Percentiles rank a stretch among this genome's conserved stretches.
These are phyloP conservation scores for Smithornis capensis DNA, from an alignment of 2,113 vertebrate species.

Conservation along the genomic window DNA sequence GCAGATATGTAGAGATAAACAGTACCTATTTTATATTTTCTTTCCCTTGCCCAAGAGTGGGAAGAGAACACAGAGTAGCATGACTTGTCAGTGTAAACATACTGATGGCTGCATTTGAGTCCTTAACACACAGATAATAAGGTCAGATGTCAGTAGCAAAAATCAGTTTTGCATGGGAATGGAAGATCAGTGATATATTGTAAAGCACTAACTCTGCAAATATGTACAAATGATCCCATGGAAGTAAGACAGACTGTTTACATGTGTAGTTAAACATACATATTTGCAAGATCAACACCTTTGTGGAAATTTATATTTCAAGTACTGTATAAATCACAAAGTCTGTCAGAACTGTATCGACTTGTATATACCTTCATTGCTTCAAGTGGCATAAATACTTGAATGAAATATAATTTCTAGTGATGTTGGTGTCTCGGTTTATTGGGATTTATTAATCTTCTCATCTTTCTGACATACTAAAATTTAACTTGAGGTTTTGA, in stretches of 20 bases:
- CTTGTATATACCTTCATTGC: not conserved
- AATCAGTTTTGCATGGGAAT: not conserved
- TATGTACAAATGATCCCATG: not conserved
- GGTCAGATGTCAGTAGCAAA: not conserved
- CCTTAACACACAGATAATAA: not conserved
- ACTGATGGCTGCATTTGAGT: not conserved
- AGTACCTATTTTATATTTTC: not conserved
- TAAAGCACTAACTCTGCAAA: not conserved
- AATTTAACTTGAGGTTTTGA: not conserved
- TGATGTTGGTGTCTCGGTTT: not conserved
- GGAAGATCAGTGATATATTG: not conserved
- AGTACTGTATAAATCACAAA: not conserved
- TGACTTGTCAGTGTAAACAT: not conserved
- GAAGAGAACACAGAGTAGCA: not conserved
- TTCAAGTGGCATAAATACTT: not conserved
- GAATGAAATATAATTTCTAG: not conserved
- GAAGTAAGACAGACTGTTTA: not conserved
- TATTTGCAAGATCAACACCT: not conserved
- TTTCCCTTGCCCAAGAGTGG: not conserved
- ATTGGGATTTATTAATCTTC: not conserved
- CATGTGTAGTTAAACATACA: not conserved
- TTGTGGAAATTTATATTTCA: not conserved
- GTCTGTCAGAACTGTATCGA: not conserved
- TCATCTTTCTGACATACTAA: not conserved
- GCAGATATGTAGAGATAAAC: not conserved